A percentile compares a stretch with the other conserved stretches of the same genome.
These are phyloP conservation scores for Bradysia coprophila DNA, from an alignment of 1,140 invertebrate species.

Conservation along the genomic window DNA sequence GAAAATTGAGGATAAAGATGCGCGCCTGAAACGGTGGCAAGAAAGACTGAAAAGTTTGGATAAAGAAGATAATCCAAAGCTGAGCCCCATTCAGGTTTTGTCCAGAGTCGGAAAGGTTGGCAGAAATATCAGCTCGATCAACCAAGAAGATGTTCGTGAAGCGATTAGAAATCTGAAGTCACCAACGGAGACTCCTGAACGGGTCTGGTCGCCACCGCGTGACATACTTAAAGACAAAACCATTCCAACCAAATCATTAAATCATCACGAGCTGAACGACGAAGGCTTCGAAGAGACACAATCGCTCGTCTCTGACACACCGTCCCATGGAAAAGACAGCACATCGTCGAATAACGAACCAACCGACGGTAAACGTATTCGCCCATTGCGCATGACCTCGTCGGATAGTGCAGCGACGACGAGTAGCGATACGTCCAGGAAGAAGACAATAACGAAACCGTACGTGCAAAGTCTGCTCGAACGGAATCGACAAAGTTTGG, in stretches of 20 bases:
- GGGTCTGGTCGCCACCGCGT: constrained; percentile 27
- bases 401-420: constrained; percentile 9
- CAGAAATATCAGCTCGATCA: constrained; percentile 32
- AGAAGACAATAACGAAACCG: constrained; percentile 1
- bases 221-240: constrained; percentile 13
- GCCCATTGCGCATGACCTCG: constrained; percentile 4
- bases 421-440: constrained; percentile 6
- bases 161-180: constrained; percentile 38
- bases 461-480: constrained; percentile 2
- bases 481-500: constrained; percentile 7
- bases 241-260: constrained; percentile 23
- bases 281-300: constrained; percentile 83
- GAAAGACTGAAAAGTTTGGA: constrained; percentile 32
- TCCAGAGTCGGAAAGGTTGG: constrained; percentile 27
- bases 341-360: constrained; percentile 53
- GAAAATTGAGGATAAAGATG: constrained; percentile 35
- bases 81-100: constrained; percentile 10
- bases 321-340: constrained; percentile 43
- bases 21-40: constrained; percentile 40
- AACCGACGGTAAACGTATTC: constrained; percentile 26
- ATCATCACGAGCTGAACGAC: constrained; percentile 55
- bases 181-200: constrained; percentile 31
- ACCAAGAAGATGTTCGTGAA: constrained; percentile 39
- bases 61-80: constrained; percentile 8
- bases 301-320: constrained; percentile 63